Percentiles rank a stretch among this genome's conserved stretches.
These are phyloP conservation scores for Serranus cabrilla DNA, from an alignment of 2,797 vertebrate species.

Conservation along the genomic window DNA sequence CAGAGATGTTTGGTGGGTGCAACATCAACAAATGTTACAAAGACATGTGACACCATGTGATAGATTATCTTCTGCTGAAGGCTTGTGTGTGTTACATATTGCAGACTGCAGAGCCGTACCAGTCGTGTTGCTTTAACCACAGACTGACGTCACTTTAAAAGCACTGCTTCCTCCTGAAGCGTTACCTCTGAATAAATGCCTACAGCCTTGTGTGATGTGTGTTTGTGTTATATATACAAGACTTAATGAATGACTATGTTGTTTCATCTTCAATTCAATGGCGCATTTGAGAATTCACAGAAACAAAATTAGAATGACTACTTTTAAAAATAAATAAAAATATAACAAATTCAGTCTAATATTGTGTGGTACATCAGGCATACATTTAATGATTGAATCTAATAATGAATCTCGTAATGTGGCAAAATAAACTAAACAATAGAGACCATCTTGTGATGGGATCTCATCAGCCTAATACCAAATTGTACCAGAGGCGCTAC, in stretches of 20 bases:
- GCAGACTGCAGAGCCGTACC: constrained; percentile 6
- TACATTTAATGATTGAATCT: neutral
- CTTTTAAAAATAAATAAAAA: neutral
- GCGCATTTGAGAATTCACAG: constrained; percentile 33
- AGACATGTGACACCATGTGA: constrained; percentile 50
- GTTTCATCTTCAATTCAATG: constrained; percentile 44
- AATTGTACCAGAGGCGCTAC: no score
- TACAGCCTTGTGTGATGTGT: neutral
- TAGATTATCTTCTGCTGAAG: constrained; percentile 27
- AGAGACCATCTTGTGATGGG: no score
- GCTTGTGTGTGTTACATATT: constrained; percentile 13
- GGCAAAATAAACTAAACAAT: neutral
- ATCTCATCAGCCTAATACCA: no score
- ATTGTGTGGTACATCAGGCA: neutral
- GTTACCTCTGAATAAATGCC: neutral
- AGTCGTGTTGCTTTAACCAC: constrained; percentile 23
- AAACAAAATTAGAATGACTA: constrained; percentile 34
- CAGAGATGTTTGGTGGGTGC: neutral
- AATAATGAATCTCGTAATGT: neutral
- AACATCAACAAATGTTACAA: constrained; percentile 16
- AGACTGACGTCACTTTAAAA: constrained; percentile 7
- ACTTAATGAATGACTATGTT: constrained; percentile 50
- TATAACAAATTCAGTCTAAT: neutral
- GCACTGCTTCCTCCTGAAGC: neutral
- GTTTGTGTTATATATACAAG: constrained; percentile 10